Conservation (phyloP, 1,140 invertebrate genomes). For the Trichonephila clavipes region DNA sequence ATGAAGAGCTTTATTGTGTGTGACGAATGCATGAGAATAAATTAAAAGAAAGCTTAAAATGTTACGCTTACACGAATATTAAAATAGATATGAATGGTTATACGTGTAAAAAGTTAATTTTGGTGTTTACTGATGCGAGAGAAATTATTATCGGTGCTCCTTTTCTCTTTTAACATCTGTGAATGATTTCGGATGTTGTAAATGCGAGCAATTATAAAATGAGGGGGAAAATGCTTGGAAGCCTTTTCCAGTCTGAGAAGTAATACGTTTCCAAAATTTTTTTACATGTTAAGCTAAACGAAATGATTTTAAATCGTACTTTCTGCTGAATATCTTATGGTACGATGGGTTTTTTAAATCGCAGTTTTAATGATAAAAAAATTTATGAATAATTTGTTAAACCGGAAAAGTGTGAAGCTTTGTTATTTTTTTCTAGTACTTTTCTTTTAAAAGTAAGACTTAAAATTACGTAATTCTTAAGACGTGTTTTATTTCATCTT, state of each 20-base stretch:
- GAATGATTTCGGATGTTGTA: background rate
- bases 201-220: background rate
- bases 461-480: too few species aligned
- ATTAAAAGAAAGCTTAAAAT: background rate
- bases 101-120: conserved; percentile 1
- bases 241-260: background rate
- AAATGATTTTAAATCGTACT: background rate
- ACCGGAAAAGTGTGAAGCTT: too few species aligned
- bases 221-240: background rate
- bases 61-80: background rate
- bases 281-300: background rate
- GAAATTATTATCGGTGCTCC: background rate
- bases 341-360: too few species aligned
- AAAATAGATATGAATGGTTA: background rate
- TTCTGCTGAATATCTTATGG: too few species aligned
- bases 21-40: background rate
- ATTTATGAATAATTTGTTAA: too few species aligned
- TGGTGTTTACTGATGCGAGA: background rate
- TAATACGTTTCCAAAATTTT: background rate
- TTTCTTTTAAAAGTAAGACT: too few species aligned
- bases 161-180: background rate
- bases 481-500: too few species aligned
- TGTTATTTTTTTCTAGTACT: too few species aligned
- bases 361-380: too few species aligned
- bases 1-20: background rate